Percentiles rank a stretch among this genome's conserved stretches.
These are phyloP conservation scores for Galendromus occidentalis DNA, from an alignment of 1,140 invertebrate genomes.

Conservation along the genomic window DNA sequence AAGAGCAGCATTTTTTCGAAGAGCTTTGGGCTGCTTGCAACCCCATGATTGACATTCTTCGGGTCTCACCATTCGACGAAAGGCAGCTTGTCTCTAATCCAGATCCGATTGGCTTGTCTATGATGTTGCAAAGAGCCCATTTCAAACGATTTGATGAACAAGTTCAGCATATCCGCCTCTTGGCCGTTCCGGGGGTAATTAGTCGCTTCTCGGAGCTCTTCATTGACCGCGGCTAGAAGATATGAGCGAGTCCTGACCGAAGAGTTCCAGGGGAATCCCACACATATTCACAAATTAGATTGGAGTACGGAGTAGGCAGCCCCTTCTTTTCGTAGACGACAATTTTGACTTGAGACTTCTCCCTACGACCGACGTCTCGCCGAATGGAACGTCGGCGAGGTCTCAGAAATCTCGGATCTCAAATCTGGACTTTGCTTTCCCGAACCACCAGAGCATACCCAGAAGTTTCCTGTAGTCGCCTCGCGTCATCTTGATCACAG, in stretches of 20 bases:
- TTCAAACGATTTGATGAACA: slow-evolving; percentile 62
- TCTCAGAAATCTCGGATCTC: too few species aligned
- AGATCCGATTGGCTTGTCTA: slow-evolving; percentile 66
- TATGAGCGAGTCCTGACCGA: not conserved
- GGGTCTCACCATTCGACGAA: slow-evolving; percentile 38
- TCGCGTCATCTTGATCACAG: slow-evolving; percentile 48
- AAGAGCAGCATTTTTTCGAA: not conserved
- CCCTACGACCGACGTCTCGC: too few species aligned
- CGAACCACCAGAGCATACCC: slow-evolving; percentile 40
- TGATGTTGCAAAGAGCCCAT: slow-evolving; percentile 64
- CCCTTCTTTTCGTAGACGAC: slow-evolving; percentile 21
- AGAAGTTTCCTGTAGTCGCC: slow-evolving; percentile 69
- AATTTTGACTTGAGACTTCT: too few species aligned
- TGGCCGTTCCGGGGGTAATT: slow-evolving; percentile 45
- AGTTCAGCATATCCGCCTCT: slow-evolving; percentile 60
- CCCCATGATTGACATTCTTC: not conserved
- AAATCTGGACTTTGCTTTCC: slow-evolving; percentile 47
- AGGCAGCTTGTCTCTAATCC: slow-evolving; percentile 81
- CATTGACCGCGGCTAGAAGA: not conserved
- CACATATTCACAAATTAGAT: too few species aligned
- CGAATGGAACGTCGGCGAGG: too few species aligned
- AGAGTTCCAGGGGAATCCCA: slow-evolving; percentile 9
- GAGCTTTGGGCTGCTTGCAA: not conserved
- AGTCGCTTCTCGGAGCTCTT: not conserved
- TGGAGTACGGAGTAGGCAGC: too few species aligned